A percentile compares a stretch with the other conserved stretches of the same genome.
Evolutionary conservation across 2,888 invertebrate species (phyloP).

Genomic region (Meiosimyza platycephala): DNA sequence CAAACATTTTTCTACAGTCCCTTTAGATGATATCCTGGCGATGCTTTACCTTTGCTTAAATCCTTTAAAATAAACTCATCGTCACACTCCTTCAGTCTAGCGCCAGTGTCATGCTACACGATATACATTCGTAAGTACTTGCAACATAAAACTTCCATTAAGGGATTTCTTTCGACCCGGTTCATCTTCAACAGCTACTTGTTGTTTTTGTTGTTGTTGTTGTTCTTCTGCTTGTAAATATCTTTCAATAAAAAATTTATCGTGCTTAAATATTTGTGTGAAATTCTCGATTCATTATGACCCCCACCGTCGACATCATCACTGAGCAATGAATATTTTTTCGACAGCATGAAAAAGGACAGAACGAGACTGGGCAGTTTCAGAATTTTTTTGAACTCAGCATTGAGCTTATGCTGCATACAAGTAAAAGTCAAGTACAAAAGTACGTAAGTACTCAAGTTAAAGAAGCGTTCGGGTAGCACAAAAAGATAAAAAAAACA

Average conservation of each 20-base stretch:
- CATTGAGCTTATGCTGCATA: background rate
- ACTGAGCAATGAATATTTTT: slow-evolving; percentile 6
- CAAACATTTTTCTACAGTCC: no score
- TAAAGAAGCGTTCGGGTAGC: background rate
- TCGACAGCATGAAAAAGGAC: background rate
- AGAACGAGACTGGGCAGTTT: no score
- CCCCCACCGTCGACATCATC: no score
- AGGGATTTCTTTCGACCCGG: slow-evolving; percentile 6
- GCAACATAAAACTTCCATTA: slow-evolving; percentile 20
- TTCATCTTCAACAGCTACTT: background rate
- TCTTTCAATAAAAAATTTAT: slow-evolving; percentile 6
- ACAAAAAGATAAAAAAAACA: no score
- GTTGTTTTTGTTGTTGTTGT: slow-evolving; percentile 2
- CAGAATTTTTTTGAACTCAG: no score
- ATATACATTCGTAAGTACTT: background rate
- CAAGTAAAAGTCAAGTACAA: background rate
- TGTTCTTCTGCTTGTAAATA: background rate
- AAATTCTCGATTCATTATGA: slow-evolving; percentile 4
- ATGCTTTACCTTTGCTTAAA: no score
- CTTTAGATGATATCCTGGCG: no score
- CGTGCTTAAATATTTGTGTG: slow-evolving; percentile 18
- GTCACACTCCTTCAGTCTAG: no score
- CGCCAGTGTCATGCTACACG: no score
- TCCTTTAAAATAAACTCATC: no score
- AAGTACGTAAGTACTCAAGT: no score